Conservation (phyloP, 1,140 invertebrate species). For the Pararge aegeria region DNA sequence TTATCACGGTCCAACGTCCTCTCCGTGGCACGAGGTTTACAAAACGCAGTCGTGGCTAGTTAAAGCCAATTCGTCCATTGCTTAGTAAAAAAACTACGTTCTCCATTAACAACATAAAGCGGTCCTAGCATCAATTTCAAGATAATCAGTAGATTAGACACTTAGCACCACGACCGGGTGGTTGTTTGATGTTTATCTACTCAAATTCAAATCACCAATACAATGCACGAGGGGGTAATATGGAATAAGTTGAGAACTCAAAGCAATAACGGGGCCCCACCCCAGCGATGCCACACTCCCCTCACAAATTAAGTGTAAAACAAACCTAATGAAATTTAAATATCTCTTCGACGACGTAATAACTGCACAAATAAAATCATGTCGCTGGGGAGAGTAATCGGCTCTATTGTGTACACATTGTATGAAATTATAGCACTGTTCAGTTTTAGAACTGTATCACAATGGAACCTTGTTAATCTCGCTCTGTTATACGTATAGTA, state of each 20-base stretch:
- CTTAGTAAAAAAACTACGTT: neutral
- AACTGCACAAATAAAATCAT: conserved; percentile 78
- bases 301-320: conserved; percentile 79
- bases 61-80: too few relatives aligned
- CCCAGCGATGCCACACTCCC: conserved; percentile 61
- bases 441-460: conserved; percentile 42
- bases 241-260: conserved; percentile 60
- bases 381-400: conserved; percentile 73
- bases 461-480: conserved; percentile 29
- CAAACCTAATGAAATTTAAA: conserved; percentile 80
- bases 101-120: neutral
- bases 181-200: conserved; percentile 60
- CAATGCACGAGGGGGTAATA: conserved; percentile 56
- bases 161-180: conserved; percentile 32
- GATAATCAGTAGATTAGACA: conserved; percentile 27
- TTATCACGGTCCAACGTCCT: too few relatives aligned
- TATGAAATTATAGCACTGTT: conserved; percentile 49
- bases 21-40: too few relatives aligned
- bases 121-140: conserved; percentile 31
- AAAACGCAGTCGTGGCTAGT: too few relatives aligned
- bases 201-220: conserved; percentile 64
- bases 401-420: conserved; percentile 74
- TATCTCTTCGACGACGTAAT: conserved; percentile 73
- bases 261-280: conserved; percentile 63
- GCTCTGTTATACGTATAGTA: conserved; percentile 15